These are phyloP conservation scores for Carettochelys insculpta DNA, from an alignment of 2,113 vertebrate genomes.

Conservation along the genomic window DNA sequence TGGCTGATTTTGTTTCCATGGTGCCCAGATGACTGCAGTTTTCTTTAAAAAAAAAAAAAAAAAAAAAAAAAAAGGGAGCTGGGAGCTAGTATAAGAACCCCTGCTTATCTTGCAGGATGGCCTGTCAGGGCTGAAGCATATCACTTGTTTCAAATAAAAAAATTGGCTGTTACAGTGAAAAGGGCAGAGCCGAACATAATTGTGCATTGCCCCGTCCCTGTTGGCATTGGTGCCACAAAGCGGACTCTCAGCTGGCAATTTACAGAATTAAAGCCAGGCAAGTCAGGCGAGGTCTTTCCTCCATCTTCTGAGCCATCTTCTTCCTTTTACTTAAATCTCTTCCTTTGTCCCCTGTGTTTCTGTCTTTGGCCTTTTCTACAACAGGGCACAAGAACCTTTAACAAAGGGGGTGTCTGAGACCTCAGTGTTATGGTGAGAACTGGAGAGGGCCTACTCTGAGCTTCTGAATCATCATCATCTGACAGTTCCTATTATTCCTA, in stretches of 20 bases:
- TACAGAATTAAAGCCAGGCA: background rate
- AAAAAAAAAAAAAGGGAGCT: background rate
- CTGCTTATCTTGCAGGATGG: background rate
- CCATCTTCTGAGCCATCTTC: background rate
- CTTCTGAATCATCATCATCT: background rate
- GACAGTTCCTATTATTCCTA: background rate
- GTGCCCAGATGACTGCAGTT: conserved; percentile 65
- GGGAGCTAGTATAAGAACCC: background rate
- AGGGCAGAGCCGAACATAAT: accelerated
- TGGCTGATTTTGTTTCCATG: conserved; percentile 82
- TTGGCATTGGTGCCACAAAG: background rate
- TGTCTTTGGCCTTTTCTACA: background rate
- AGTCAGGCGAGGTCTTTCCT: background rate
- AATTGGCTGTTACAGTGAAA: accelerated
- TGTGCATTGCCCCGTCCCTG: background rate
- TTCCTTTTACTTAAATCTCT: background rate
- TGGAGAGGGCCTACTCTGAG: background rate
- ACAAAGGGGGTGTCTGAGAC: background rate
- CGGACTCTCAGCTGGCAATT: background rate
- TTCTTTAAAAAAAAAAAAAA: no score
- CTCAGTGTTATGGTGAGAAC: accelerated
- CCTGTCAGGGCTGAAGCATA: background rate
- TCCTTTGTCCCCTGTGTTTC: background rate
- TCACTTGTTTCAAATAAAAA: background rate
- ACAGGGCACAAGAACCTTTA: background rate